Evolutionary conservation across 2,797 vertebrate species (phyloP).

Genomic region (Chloroceryle inda): DNA sequence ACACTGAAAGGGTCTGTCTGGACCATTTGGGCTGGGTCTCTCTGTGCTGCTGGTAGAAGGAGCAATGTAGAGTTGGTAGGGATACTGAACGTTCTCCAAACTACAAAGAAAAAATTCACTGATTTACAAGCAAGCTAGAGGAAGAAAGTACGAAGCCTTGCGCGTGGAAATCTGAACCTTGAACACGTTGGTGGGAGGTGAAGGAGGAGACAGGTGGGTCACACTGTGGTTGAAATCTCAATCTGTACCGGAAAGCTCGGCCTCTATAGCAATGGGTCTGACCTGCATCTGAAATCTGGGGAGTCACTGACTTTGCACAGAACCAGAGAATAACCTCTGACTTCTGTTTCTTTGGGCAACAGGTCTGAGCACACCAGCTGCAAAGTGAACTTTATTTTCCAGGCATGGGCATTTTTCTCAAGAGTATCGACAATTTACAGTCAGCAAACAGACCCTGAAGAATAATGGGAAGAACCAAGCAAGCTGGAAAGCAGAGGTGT

Average conservation of each 20-base stretch:
- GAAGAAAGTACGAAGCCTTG: background rate
- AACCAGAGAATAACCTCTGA: background rate
- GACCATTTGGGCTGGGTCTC: conserved; percentile 92
- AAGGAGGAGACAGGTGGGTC: background rate
- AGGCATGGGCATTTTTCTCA: background rate
- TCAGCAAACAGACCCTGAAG: background rate
- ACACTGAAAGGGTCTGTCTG: conserved; percentile 96
- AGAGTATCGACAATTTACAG: background rate
- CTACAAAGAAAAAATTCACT: conserved; percentile 81
- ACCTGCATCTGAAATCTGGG: background rate
- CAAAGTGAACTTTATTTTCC: background rate
- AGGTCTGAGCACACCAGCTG: background rate
- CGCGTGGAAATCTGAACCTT: background rate
- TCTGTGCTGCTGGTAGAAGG: conserved; percentile 91
- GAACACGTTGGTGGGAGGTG: background rate
- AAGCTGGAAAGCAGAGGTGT: background rate
- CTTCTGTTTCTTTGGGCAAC: background rate
- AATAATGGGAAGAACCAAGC: conserved; percentile 1
- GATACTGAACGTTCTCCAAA: conserved; percentile 95
- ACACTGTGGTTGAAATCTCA: background rate
- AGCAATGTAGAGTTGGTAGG: conserved; percentile 96
- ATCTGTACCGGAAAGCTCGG: background rate
- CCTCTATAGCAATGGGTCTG: background rate
- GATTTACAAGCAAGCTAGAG: conserved; percentile 65
- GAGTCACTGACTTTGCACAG: background rate